These are phyloP conservation scores for Wasmannia auropunctata DNA, from an alignment of 1,140 invertebrate species.

Conservation along the genomic window DNA sequence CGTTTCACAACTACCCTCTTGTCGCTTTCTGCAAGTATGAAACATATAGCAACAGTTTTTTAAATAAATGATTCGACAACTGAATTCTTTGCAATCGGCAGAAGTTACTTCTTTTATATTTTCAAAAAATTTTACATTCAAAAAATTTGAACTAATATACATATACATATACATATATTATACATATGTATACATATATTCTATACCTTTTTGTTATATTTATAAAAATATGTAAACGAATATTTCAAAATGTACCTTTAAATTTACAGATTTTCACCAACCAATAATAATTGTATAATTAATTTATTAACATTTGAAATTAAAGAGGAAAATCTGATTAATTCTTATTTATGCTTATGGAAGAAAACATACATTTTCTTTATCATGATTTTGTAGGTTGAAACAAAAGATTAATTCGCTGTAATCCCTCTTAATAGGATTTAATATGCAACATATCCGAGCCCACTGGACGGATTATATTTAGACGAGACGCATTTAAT, in stretches of 20 bases:
- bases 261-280: background rate
- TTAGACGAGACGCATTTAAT: conserved; percentile 34
- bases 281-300: background rate
- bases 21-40: conserved; percentile 90
- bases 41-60: background rate
- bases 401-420: background rate
- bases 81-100: background rate
- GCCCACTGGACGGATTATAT: conserved; percentile 24
- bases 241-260: background rate
- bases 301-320: background rate
- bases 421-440: background rate
- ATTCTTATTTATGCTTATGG: background rate
- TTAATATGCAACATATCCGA: conserved; percentile 32
- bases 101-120: background rate
- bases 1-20: conserved; percentile 93
- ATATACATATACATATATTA: background rate
- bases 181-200: background rate
- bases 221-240: background rate
- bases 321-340: no score
- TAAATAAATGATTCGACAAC: background rate
- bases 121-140: background rate
- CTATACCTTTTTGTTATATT: background rate
- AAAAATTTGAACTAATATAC: background rate
- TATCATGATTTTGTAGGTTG: background rate
- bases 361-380: background rate